Base-by-base conservation (phyloP, 2,113 vertebrate species). In the Sander vitreus region DNA sequence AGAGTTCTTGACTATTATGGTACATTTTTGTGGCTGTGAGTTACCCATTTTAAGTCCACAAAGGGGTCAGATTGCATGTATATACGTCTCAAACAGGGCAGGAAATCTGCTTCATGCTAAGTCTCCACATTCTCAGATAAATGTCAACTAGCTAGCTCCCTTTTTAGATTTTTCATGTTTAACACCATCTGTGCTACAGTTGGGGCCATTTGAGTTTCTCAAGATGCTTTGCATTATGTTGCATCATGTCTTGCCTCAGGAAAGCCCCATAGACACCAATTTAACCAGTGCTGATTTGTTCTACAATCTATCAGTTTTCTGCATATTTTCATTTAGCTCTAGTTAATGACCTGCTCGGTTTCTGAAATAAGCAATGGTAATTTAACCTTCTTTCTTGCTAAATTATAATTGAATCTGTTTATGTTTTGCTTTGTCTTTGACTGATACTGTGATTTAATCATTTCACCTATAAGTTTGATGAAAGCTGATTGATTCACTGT, bases 231-330 rank as follows among this genome's bases (percentile, higher is more conserved):
- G 75, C 91, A 88, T 54, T 48, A 8, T 47, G 80, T 93, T 93
- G 87, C 93, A 90, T 93, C 91, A 92, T 69, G 70, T 73, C 66
- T 87, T 74, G 83, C 86, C 88, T 85, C 25, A 69, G 86, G 86
- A 89, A 67, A 87, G 78, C 79, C 83, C 78, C 72, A 69, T 66
- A 82, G 76, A 89, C 87, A 84, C 74, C 86, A 87, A 87, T 86
- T 88, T 81, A 78, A 88, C 88, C 53, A 80, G 65, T 57, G 71
- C 76, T 88, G 80, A 88, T 87, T 78, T 85, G 58, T 72, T 67
- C 71, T 19, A 48, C 64, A 75, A 86, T 86, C 70, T 84, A 69
- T 87, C 82, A 73, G 68, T 86, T 73, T 88, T 54, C 65, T 83
- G 80, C 84, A 77, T 81, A 78, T 80, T 87, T 90, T 53, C 69